phyloP scores from a whole-genome alignment of 2,113 vertebrate species.

The Nymphicus hollandicus region DNA sequence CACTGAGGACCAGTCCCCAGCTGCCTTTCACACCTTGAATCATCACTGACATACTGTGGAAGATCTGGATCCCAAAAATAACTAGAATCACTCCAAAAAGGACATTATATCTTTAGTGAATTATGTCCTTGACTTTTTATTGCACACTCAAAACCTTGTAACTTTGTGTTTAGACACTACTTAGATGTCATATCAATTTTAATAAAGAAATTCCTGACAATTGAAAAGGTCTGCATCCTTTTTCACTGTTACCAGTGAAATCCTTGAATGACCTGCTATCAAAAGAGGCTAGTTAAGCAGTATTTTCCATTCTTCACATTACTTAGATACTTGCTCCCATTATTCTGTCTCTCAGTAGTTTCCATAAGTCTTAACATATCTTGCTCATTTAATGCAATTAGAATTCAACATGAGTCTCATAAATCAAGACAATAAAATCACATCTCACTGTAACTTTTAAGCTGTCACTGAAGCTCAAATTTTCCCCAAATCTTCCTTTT shows the following conservation, averaged over 20 bases:
- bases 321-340: neutral
- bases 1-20: neutral
- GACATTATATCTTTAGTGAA: neutral
- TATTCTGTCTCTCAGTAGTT: slow-evolving; percentile 23
- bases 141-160: neutral
- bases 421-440: slow-evolving; percentile 36
- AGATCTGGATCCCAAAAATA: neutral
- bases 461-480: neutral
- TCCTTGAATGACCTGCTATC: slow-evolving; percentile 1
- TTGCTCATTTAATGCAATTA: slow-evolving; percentile 57
- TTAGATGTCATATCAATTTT: neutral
- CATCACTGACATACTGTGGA: neutral
- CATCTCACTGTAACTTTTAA: neutral
- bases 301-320: slow-evolving; percentile 32
- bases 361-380: slow-evolving; percentile 13
- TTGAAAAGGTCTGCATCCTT: neutral
- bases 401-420: slow-evolving; percentile 28
- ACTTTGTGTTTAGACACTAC: neutral
- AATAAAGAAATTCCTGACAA: slow-evolving; percentile 31
- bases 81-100: neutral
- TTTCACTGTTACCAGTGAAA: neutral
- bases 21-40: neutral
- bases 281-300: neutral
- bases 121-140: slow-evolving; percentile 11
- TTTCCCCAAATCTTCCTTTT: neutral